Percentiles rank a stretch among this genome's conserved stretches.
phyloP scores from a whole-genome alignment of 2,797 vertebrate species.

The Molossus molossus region DNA sequence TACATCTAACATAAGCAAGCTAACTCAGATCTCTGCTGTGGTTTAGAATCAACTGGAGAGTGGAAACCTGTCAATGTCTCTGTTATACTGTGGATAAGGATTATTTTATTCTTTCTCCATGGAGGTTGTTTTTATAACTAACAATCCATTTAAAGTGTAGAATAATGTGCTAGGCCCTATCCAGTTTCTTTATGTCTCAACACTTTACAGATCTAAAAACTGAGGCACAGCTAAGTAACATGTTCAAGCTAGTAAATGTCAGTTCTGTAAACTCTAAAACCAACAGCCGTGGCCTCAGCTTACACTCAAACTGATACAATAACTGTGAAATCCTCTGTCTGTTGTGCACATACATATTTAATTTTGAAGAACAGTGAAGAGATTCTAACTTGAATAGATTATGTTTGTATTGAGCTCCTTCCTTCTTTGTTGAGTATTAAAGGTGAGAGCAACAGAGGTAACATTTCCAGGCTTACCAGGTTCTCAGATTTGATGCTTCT shows the following conservation, averaged over 20 bases:
- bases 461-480: background rate
- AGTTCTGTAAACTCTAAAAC: background rate
- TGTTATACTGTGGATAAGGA: background rate
- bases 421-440: background rate
- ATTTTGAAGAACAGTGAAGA: background rate
- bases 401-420: background rate
- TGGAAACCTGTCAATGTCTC: background rate
- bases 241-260: background rate
- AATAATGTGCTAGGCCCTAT: background rate
- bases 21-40: conserved; percentile 13
- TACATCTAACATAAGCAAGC: background rate
- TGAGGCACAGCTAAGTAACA: background rate
- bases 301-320: background rate
- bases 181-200: background rate
- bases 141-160: background rate
- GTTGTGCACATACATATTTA: background rate
- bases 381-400: background rate
- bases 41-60: background rate
- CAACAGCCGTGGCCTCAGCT: background rate
- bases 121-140: background rate
- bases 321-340: background rate
- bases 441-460: background rate
- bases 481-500: background rate
- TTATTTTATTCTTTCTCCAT: conserved; percentile 13
- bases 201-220: background rate